Evolutionary conservation across 2,113 vertebrate species (phyloP).

Genomic region (Bathybates hornii): DNA sequence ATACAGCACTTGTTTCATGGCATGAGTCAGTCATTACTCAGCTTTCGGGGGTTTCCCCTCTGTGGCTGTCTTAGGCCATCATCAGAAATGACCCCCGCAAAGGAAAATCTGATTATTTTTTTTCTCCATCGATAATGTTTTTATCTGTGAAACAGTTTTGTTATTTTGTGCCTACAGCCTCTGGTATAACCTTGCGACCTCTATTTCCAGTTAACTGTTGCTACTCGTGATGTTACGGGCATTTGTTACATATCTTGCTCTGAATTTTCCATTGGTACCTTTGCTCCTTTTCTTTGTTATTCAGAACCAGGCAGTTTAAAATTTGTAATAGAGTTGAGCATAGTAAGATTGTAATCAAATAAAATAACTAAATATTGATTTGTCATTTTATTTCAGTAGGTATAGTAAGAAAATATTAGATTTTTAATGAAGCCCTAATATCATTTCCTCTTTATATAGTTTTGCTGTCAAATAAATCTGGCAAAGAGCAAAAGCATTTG

Average conservation of each 20-base stretch:
- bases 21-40: constrained; percentile 1
- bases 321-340: neutral
- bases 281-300: neutral
- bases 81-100: neutral
- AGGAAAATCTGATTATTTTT: neutral
- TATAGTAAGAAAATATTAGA: neutral
- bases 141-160: neutral
- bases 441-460: neutral
- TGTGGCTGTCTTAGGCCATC: neutral
- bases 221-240: neutral
- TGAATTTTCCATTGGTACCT: neutral
- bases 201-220: neutral
- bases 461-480: neutral
- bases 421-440: neutral
- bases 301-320: neutral
- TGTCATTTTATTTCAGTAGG: neutral
- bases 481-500: neutral
- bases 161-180: neutral
- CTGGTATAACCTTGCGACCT: neutral
- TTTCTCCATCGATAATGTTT: neutral
- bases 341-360: neutral
- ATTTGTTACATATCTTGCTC: neutral
- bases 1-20: neutral
- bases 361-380: neutral
- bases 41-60: constrained; percentile 8